Evolutionary conservation across 2,797 vertebrate genomes (phyloP).

Genomic region (Oreochromis grahami): DNA sequence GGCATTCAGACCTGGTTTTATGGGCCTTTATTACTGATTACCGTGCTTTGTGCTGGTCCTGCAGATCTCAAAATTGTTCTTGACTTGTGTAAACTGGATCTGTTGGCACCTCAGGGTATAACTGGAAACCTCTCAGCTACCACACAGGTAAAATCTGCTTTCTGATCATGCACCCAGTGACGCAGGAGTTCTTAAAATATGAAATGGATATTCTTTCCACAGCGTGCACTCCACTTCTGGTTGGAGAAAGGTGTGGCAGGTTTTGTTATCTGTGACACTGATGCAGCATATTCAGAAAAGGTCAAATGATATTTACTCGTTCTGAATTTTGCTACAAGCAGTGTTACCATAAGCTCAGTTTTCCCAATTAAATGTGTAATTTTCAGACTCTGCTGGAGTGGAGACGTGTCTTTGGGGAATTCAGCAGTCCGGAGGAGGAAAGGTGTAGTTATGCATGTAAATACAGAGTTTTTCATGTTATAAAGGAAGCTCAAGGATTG

Average conservation of each 20-base stretch:
- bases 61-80: constrained; percentile 74
- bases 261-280: constrained; percentile 75
- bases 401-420: constrained; percentile 59
- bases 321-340: neutral
- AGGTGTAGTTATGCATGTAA: constrained; percentile 31
- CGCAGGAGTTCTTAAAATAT: neutral
- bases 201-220: neutral
- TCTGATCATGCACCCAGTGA: neutral
- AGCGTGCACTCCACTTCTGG: constrained; percentile 70
- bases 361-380: neutral
- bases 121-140: constrained; percentile 3
- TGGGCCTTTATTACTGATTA: neutral
- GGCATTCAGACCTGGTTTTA: neutral
- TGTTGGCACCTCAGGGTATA: constrained; percentile 3
- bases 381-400: constrained; percentile 68
- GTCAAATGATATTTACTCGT: constrained; percentile 33
- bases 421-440: constrained; percentile 56
- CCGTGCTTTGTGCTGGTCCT: neutral
- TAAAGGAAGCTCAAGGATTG: neutral
- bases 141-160: constrained; percentile 26
- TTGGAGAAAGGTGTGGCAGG: constrained; percentile 73
- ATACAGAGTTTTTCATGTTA: neutral
- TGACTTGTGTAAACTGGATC: constrained; percentile 67
- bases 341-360: neutral
- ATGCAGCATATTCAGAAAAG: constrained; percentile 65